Conservation (phyloP, 2,113 vertebrate genomes). For the Alethe castanea region DNA sequence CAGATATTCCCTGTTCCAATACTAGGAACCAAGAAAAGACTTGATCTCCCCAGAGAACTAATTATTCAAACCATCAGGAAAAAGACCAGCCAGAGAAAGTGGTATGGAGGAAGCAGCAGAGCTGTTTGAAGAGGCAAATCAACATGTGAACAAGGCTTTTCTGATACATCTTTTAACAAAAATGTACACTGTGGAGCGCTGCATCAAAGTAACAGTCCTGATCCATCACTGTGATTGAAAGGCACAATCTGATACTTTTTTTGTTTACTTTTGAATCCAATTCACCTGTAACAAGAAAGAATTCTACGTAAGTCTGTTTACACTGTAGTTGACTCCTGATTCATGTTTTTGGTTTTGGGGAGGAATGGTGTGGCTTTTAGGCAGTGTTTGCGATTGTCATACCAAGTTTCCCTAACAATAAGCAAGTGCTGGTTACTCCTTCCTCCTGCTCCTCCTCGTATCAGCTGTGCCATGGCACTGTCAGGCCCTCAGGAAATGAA, state of each 20-base stretch:
- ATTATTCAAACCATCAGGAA: conserved; percentile 50
- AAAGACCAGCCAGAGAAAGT: conserved; percentile 32
- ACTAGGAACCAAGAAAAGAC: conserved; percentile 38
- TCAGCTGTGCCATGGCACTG: background rate
- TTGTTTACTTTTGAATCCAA: background rate
- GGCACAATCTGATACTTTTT: background rate
- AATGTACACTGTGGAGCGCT: background rate
- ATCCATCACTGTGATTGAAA: background rate
- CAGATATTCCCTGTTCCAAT: background rate
- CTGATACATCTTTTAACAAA: conserved; percentile 10
- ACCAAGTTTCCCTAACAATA: background rate
- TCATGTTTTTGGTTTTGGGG: background rate
- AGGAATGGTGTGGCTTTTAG: background rate
- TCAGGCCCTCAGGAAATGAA: background rate
- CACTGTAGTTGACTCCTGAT: background rate
- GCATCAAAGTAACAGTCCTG: conserved; percentile 11
- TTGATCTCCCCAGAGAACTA: conserved; percentile 55
- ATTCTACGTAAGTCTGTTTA: background rate
- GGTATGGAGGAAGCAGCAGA: background rate
- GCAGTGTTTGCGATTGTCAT: background rate
- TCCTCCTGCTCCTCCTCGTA: background rate
- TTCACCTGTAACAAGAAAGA: background rate
- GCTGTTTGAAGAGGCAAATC: conserved; percentile 42
- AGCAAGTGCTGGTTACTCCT: background rate
- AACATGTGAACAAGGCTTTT: background rate